Evolutionary conservation across 2,888 invertebrate species (phyloP).

Genomic region (Plagiodera versicolora): DNA sequence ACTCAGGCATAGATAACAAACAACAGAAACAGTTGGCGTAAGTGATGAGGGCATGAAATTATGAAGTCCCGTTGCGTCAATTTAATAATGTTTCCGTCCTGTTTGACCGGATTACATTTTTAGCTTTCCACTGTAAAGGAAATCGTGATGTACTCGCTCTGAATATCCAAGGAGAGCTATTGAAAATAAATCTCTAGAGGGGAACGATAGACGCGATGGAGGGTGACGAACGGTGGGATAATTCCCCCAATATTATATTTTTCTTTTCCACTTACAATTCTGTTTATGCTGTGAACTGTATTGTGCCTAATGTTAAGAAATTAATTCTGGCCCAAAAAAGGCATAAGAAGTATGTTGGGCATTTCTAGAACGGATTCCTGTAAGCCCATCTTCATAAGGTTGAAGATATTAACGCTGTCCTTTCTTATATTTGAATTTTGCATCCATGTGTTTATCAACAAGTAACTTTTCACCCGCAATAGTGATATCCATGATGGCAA

Average conservation of each 20-base stretch:
- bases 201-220: neutral
- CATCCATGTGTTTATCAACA: neutral
- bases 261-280: neutral
- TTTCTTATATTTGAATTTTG: neutral
- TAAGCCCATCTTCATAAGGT: too few species aligned
- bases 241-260: neutral
- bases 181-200: neutral
- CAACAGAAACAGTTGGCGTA: neutral
- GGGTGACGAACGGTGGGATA: neutral
- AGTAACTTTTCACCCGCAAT: neutral
- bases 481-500: too few species aligned
- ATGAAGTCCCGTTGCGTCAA: conserved; percentile 52
- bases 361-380: too few species aligned
- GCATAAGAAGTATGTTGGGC: neutral
- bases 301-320: too few species aligned
- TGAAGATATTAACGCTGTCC: too few species aligned
- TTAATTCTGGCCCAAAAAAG: neutral
- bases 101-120: conserved; percentile 45
- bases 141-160: conserved; percentile 34
- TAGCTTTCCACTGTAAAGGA: conserved; percentile 36
- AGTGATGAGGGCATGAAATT: conserved; percentile 41
- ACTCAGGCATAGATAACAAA: conserved; percentile 10
- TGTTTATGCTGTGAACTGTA: neutral
- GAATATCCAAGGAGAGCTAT: conserved; percentile 23
- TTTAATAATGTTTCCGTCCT: conserved; percentile 49